phyloP scores from a whole-genome alignment of 2,888 invertebrate genomes.

The Gari tellinella region DNA sequence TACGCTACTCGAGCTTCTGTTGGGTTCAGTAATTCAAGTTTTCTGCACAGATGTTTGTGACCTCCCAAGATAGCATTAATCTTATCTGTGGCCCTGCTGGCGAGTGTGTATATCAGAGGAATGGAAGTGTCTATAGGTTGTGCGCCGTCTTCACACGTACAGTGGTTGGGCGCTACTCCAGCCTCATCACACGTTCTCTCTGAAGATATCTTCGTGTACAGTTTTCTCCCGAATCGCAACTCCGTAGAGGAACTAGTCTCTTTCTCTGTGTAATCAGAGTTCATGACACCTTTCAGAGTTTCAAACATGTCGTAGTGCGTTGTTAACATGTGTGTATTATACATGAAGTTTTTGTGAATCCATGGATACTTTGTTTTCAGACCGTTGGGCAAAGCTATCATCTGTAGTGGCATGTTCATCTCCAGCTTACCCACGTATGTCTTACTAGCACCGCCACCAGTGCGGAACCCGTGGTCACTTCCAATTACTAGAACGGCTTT shows the following conservation, averaged over 20 bases:
- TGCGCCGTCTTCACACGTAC: conserved; percentile 91
- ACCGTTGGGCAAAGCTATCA: conserved; percentile 90
- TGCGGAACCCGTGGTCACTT: conserved; percentile 92
- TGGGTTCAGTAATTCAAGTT: conserved; percentile 48
- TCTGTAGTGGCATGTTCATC: conserved; percentile 93
- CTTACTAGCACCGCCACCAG: conserved; percentile 44
- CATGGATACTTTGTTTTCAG: conserved; percentile 88
- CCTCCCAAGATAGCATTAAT: conserved; percentile 88
- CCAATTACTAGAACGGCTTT: conserved; percentile 83
- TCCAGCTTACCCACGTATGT: conserved; percentile 92
- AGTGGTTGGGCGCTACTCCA: conserved; percentile 93
- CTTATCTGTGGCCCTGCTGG: conserved; percentile 87
- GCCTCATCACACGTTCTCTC: conserved; percentile 91
- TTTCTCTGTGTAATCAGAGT: conserved; percentile 7
- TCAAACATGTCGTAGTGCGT: conserved; percentile 93
- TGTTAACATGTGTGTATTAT: conserved; percentile 89
- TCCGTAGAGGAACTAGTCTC: background rate
- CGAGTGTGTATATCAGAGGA: conserved; percentile 86
- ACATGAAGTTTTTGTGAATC: conserved; percentile 88
- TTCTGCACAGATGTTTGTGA: conserved; percentile 65
- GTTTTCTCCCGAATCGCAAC: conserved; percentile 85
- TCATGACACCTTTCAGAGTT: conserved; percentile 89
- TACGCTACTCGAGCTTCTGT: conserved; percentile 40
- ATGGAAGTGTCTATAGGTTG: conserved; percentile 86
- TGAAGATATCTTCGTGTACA: conserved; percentile 90